A percentile compares a stretch with the other conserved stretches of the same genome.
Conservation (phyloP, 1,140 invertebrate species). For the Himalopsyche phryganea region DNA sequence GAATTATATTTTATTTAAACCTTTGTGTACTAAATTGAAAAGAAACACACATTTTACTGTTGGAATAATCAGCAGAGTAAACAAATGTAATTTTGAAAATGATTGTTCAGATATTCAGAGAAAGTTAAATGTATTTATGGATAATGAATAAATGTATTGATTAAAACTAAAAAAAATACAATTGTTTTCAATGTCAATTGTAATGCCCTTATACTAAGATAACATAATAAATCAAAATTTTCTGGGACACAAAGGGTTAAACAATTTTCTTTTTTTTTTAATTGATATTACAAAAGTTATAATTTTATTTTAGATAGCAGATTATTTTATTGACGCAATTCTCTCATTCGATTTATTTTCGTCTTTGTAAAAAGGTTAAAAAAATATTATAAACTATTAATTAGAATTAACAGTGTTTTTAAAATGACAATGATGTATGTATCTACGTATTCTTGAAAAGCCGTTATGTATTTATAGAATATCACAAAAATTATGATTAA, state of each 20-base stretch:
- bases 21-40: not conserved
- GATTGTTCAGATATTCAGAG: no score
- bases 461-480: constrained; percentile 36
- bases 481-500: constrained; percentile 34
- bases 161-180: no score
- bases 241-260: constrained; percentile 2
- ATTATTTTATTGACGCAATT: not conserved
- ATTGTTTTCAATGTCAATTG: no score
- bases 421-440: constrained; percentile 18
- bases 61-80: no score
- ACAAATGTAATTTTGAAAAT: no score
- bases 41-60: not conserved
- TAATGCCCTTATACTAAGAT: no score
- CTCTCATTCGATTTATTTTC: constrained; percentile 11
- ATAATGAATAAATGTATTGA: no score
- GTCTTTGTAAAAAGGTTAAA: constrained; percentile 15
- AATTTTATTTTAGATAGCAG: no score
- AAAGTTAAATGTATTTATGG: no score
- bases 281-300: no score
- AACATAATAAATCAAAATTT: not conserved
- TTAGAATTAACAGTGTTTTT: constrained; percentile 12
- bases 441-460: constrained; percentile 30
- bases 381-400: constrained; percentile 2
- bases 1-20: constrained; percentile 1
- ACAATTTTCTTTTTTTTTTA: not conserved